Percentiles rank a stretch among this genome's conserved stretches.
These are phyloP conservation scores for Agrochola macilenta DNA, from an alignment of 2,888 invertebrate species.

Conservation along the genomic window DNA sequence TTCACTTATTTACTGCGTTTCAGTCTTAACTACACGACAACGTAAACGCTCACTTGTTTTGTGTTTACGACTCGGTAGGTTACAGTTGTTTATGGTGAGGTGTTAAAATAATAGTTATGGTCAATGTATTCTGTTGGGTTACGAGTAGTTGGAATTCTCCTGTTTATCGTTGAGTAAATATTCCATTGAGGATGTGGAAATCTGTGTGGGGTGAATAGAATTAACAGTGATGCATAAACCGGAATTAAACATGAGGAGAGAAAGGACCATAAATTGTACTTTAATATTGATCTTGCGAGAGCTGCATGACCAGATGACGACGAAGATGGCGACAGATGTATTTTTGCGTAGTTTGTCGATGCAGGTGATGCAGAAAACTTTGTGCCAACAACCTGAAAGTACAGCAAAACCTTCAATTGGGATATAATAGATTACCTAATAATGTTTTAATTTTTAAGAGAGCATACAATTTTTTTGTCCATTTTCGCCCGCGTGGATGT, in stretches of 20 bases:
- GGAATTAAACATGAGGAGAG: conserved; percentile 6
- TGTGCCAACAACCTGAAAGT: neutral
- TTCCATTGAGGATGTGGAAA: conserved; percentile 21
- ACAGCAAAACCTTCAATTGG: neutral
- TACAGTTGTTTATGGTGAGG: conserved; percentile 38
- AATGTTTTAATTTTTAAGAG: neutral
- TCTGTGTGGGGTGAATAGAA: conserved; percentile 19
- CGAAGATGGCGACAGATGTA: neutral
- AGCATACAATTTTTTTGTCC: too few species aligned
- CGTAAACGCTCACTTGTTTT: conserved; percentile 34
- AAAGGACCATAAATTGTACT: neutral
- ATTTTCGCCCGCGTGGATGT: too few species aligned
- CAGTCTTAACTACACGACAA: conserved; percentile 46
- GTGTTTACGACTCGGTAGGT: conserved; percentile 44
- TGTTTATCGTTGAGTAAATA: conserved; percentile 45
- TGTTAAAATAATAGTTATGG: conserved; percentile 45
- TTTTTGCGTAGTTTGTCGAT: neutral
- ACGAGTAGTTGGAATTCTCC: conserved; percentile 9
- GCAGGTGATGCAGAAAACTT: neutral
- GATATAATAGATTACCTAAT: neutral
- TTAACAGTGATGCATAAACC: conserved; percentile 17
- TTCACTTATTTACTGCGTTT: conserved; percentile 38
- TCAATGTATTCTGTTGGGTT: conserved; percentile 36
- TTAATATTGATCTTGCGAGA: too few species aligned
- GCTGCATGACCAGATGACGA: neutral